phyloP scores from a whole-genome alignment of 2,888 invertebrate species.

The Chaetogeoica ovagalla region DNA sequence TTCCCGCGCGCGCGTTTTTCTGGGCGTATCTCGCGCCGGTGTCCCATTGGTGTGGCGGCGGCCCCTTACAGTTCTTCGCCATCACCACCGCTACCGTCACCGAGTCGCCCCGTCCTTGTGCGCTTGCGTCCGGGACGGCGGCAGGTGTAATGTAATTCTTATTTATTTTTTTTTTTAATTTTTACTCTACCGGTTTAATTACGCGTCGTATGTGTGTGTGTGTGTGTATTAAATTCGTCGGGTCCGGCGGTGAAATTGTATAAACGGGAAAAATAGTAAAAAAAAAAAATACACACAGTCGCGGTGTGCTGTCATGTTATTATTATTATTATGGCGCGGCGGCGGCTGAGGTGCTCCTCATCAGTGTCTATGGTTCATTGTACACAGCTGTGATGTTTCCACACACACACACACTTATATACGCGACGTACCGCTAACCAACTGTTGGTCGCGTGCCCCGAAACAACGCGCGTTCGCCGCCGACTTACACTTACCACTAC shows the following conservation, averaged over 20 bases:
- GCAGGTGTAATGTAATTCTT: constrained; percentile 42
- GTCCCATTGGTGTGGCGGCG: constrained; percentile 13
- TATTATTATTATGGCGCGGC: constrained; percentile 20
- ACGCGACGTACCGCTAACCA: constrained; percentile 49
- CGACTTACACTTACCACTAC: constrained; percentile 31
- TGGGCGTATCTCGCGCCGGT: constrained; percentile 20
- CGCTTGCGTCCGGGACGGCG: constrained; percentile 24
- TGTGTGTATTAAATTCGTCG: constrained; percentile 11
- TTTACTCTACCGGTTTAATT: constrained; percentile 37
- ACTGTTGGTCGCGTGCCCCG: constrained; percentile 54
- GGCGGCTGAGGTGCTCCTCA: constrained; percentile 42
- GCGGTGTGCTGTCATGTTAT: constrained; percentile 40
- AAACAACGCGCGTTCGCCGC: constrained; percentile 44
- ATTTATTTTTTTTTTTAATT: background rate
- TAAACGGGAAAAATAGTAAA: constrained; percentile 8
- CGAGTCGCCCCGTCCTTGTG: too few relatives aligned
- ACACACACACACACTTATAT: background rate
- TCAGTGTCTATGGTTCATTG: constrained; percentile 53
- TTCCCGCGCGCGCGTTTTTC: constrained; percentile 25
- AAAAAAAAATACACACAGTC: constrained; percentile 13
- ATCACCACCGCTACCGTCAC: background rate
- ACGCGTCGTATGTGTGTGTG: constrained; percentile 22
- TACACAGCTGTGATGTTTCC: constrained; percentile 53
- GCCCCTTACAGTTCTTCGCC: background rate
- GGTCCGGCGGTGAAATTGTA: constrained; percentile 48